Evolutionary conservation across 2,888 invertebrate genomes (phyloP), one percentile per base, ranked within the genome.

Genomic region (Ceramica pisi): DNA sequence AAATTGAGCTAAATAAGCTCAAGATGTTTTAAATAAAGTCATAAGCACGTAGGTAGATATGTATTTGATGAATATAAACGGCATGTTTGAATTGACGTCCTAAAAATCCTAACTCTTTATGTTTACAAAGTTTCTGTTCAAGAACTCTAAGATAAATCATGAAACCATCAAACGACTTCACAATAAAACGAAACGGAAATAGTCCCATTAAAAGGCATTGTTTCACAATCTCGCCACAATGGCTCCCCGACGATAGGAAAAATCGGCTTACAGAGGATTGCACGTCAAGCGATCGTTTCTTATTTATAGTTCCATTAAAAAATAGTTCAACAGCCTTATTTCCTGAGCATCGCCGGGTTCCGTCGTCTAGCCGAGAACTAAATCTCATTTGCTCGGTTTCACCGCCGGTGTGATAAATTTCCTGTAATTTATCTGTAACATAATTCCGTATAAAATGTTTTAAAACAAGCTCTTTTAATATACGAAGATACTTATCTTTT

Each of bases 291-390:
- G 71, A 70, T 70, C 78, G 77, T 72, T 78, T 74, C 70, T 83
- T 83, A 83, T 86, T 84, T 83, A 81, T 81, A 66, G 75, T 78
- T 70, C 81, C 68, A 85, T 85, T 78, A 85, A 85, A 84, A 83
- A 81, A 84, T 82, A 77, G 79, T 86, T 85, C 75, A 80, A 78
- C 77, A 70, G 56, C 66, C 71, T 72, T 78, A 78, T 71, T 80
- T 83, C 67, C 71, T 65, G 38, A 53, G 68, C 68, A 67, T 66
- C 64, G 57, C 46, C 61, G 67, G 55, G 62, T 75, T 71, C 75
- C 74, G 44, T 75, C 72, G 41, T 71, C 75, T 68, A 68, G 73
- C 64, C 67, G 57, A 74, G 63, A 64, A 71, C 74, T 81, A 86
- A 84, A 86, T 83, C 81, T 71, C 74, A 83, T 85, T 83, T 84